Percentiles rank a stretch among this genome's conserved stretches.
phyloP scores from a whole-genome alignment of 2,113 vertebrate genomes.

The Atlantisia rogersi region DNA sequence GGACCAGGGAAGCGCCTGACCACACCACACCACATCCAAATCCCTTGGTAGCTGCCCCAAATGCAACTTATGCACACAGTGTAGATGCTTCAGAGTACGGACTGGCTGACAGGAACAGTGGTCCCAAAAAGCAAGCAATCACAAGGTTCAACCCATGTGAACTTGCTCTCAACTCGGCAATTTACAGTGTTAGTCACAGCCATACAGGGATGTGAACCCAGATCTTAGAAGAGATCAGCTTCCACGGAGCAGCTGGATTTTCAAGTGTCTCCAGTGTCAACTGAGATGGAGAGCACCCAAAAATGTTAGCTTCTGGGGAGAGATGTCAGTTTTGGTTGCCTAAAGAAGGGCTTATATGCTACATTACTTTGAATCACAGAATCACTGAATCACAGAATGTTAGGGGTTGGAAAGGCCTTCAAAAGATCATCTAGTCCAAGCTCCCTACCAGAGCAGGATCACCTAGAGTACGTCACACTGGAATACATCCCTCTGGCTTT shows the following conservation, averaged over 20 bases:
- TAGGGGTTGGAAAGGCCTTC: no score
- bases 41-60: not conserved
- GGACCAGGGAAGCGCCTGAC: not conserved
- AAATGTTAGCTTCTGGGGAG: not conserved
- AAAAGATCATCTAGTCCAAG: no score
- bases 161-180: not conserved
- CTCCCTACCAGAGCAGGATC: no score
- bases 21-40: not conserved
- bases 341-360: not conserved
- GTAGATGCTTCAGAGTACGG: not conserved
- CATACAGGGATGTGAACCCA: accelerated
- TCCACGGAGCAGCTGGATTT: not conserved
- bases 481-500: no score
- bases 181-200: not conserved
- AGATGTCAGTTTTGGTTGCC: not conserved
- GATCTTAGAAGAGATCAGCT: not conserved
- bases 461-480: no score
- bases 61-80: not conserved
- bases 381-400: no score
- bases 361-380: not conserved
- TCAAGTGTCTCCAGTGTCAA: not conserved
- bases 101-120: accelerated
- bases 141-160: accelerated
- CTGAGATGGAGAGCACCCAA: not conserved
- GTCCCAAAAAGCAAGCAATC: not conserved